Evolutionary conservation across 1,140 invertebrate species (phyloP), one percentile per base, ranked within the genome.

Genomic region (Drosophila rufa): DNA sequence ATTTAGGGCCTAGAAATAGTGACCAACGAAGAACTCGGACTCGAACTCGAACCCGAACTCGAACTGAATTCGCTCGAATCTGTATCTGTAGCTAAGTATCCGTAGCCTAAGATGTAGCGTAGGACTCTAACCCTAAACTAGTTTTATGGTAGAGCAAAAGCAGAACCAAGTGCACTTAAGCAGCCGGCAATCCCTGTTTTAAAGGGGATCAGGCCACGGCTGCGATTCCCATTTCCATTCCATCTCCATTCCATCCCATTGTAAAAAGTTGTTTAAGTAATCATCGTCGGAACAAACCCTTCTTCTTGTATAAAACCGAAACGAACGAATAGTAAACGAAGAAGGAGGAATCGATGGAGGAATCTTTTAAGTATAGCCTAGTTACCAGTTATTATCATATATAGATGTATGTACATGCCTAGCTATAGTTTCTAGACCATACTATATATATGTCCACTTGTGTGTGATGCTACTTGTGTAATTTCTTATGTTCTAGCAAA

Each of bases 211-310:
- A 25, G 8, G 61, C 36, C 25, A 5, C 6, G 46, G 61, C 61
- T 67, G 59, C 64, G 25, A 76, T 76, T 68, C 56, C 33, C 75
- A 79, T 76, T 71, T 60, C 68, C 61, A 67, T 61, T 30, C 51
- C 66, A 55, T 38, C 33, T 55, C 19, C 36, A 56, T 56, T 61
- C 57, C 67, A 75, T 27, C 56, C 11, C 15, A 9, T 83, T 87
- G 84, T 87, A 87, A 84, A 87, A 89, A 87, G 80, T 89, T 83
- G 73, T 80, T 78, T 83, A 74, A 87, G 70, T 82, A 79, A 86
- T 79, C 58, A 79, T 82, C 65, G 48, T 75, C 64, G 51, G 67
- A 53, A 11, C 9, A 38, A 56, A 47, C 55, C 66, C 79, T 79
- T 40, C 36, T 11, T 40, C 14, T 40, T 82, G 82, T 87, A 86